These are phyloP conservation scores for Volucella zonaria DNA, from an alignment of 2,888 invertebrate genomes.

Conservation along the genomic window DNA sequence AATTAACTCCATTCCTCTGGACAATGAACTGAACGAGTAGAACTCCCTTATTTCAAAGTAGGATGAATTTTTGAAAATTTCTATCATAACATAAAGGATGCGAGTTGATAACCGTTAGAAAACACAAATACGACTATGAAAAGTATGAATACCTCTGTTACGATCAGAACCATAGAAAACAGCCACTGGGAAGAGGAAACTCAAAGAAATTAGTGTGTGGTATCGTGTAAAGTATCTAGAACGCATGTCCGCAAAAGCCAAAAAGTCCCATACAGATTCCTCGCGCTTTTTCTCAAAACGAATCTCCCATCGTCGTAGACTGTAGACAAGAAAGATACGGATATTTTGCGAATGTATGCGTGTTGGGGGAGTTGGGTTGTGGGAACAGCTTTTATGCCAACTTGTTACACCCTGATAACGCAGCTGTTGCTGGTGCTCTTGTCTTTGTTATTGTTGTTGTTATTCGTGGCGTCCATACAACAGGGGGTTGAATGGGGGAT, in stretches of 20 bases:
- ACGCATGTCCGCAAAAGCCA: constrained; percentile 72
- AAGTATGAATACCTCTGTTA: not conserved
- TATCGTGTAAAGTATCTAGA: constrained; percentile 10
- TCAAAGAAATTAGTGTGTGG: constrained; percentile 35
- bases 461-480: constrained; percentile 13
- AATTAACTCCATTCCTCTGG: constrained; percentile 53
- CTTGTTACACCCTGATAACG: constrained; percentile 73
- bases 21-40: no score
- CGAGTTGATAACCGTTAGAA: no score
- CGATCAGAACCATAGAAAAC: constrained; percentile 24
- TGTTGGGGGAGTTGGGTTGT: constrained; percentile 12
- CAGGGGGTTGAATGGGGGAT: constrained; percentile 57
- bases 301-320: constrained; percentile 30
- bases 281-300: constrained; percentile 50
- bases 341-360: constrained; percentile 25
- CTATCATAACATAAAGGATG: no score
- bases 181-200: constrained; percentile 51
- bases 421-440: constrained; percentile 23
- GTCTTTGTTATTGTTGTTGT: constrained; percentile 25
- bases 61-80: no score
- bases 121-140: no score
- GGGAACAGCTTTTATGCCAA: constrained; percentile 62
- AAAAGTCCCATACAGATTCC: constrained; percentile 62
- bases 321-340: constrained; percentile 8
- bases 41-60: no score